A percentile compares a stretch with the other conserved stretches of the same genome.
Evolutionary conservation across 1,140 invertebrate genomes (phyloP).

Genomic region (Fopius arisanus): DNA sequence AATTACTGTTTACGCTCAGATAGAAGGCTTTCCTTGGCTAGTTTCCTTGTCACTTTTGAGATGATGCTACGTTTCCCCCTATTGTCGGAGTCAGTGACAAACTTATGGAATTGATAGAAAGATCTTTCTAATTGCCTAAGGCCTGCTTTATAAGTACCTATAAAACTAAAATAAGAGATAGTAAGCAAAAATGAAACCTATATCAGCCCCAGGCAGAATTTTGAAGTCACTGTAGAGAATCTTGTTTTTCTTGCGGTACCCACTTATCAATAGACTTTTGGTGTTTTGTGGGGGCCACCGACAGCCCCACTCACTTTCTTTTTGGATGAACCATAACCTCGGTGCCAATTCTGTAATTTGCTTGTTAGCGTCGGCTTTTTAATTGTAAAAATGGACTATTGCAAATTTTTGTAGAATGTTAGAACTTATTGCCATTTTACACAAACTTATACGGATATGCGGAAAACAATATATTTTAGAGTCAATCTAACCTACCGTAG

Average conservation of each 20-base stretch:
- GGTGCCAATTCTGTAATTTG: background rate
- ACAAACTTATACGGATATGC: background rate
- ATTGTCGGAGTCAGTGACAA: too few species aligned
- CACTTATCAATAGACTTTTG: background rate
- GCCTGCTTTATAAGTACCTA: too few species aligned
- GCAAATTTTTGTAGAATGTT: background rate
- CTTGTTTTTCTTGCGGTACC: background rate
- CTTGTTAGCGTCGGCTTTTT: background rate
- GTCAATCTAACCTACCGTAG: background rate
- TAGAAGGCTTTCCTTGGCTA: too few species aligned
- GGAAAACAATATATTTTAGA: too few species aligned
- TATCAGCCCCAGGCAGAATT: background rate
- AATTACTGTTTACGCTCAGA: too few species aligned
- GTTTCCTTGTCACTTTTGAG: too few species aligned
- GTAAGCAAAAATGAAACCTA: background rate
- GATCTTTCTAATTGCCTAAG: too few species aligned
- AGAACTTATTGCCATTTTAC: background rate
- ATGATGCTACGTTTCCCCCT: too few species aligned
- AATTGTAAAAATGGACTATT: background rate
- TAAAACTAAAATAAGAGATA: background rate
- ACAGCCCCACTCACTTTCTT: background rate
- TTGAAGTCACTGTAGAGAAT: background rate
- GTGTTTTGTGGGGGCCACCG: background rate
- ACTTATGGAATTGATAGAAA: too few species aligned
- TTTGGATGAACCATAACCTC: background rate